Percentiles rank a stretch among this genome's conserved stretches.
phyloP scores from a whole-genome alignment of 2,797 vertebrate genomes.

The Graptemys geographica region DNA sequence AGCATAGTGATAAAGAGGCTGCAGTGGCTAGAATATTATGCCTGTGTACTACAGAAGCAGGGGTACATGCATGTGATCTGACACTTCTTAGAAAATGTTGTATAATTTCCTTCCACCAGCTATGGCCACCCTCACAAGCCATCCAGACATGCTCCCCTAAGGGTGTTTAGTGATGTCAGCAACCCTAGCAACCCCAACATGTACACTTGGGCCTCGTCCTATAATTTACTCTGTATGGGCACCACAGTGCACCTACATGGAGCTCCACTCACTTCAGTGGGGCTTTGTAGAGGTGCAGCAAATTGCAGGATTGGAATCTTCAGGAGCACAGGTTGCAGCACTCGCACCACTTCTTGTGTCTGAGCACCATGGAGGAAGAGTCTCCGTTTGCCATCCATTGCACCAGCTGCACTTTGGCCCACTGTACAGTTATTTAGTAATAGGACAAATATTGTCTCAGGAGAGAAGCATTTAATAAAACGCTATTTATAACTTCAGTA shows the following conservation, averaged over 20 bases:
- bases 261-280: background rate
- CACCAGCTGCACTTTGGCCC: background rate
- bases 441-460: background rate
- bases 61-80: rapidly evolving
- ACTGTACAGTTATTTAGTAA: background rate
- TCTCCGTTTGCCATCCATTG: background rate
- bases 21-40: background rate
- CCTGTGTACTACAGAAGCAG: background rate
- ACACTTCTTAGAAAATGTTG: background rate
- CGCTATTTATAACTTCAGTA: background rate
- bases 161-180: background rate
- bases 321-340: background rate
- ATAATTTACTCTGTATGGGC: background rate
- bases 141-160: rapidly evolving
- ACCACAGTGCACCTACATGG: rapidly evolving
- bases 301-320: background rate
- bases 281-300: background rate
- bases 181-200: rapidly evolving
- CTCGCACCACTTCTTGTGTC: background rate
- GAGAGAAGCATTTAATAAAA: background rate
- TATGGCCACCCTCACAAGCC: background rate
- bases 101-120: background rate
- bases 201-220: rapidly evolving
- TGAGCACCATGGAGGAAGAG: background rate
- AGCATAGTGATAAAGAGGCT: background rate